Conservation (phyloP, 2,113 vertebrate species). For the Todiramphus saurophagus region DNA sequence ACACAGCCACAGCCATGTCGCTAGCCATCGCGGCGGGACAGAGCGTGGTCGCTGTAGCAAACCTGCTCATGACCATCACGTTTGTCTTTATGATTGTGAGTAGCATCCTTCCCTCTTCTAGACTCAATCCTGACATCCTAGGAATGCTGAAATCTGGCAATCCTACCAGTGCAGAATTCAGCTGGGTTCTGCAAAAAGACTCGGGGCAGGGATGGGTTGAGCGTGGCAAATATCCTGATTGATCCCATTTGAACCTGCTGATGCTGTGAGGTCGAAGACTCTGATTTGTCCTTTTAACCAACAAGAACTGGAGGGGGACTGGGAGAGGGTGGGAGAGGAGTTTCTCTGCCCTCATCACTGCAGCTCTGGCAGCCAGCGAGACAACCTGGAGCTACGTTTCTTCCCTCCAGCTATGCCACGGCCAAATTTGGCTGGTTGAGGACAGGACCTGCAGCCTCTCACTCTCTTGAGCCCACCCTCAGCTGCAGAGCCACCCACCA, state of each 20-base stretch:
- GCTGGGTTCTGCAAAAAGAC: not conserved
- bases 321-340: not conserved
- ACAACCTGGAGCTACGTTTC: not conserved
- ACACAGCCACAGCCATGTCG: constrained; percentile 86
- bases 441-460: not conserved
- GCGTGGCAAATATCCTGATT: not conserved
- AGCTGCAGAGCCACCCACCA: not conserved
- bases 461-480: not conserved
- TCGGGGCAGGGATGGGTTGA: too few species aligned
- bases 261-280: not conserved
- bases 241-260: not conserved
- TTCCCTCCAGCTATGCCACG: not conserved
- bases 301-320: not conserved
- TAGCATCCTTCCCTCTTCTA: not conserved
- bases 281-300: not conserved
- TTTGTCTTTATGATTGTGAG: constrained; percentile 95
- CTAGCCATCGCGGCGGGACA: constrained; percentile 89
- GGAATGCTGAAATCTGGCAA: not conserved
- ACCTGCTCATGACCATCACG: constrained; percentile 85
- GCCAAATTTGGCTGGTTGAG: not conserved
- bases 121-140: not conserved
- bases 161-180: not conserved
- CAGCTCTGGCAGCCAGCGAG: not conserved
- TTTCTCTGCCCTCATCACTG: not conserved
- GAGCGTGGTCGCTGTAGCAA: constrained; percentile 84